Base-by-base conservation (phyloP, 2,113 vertebrate genomes). In the Aldabrachelys gigantea region DNA sequence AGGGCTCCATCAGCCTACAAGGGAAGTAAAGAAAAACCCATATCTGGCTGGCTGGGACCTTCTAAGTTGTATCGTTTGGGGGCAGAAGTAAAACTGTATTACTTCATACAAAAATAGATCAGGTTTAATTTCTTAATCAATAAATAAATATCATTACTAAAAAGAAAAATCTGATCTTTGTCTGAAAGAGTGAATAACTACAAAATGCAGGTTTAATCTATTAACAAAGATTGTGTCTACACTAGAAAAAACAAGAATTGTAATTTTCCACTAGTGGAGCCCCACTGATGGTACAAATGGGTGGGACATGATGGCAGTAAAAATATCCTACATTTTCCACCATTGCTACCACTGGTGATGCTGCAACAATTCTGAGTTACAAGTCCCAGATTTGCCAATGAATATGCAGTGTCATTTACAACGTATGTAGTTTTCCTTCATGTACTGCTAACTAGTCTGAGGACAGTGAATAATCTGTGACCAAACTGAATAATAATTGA, bases 391-490 rank as follows among this genome's bases (percentile, higher is more conserved):
- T 21, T 13, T 72, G 44, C 19, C 85, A 86, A 90, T 82, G 50
- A 17, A 75, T 24, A 44, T 29, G 75, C 24, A 78, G 24, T 7
- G 11, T 78, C 13, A 29, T 29, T 78, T 78, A 78, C 41, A 78
- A 78, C 29, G 14, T 44, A 14, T 78, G 38, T 13, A 44, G 41
- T 72, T 22, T 89, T 86, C 29, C 82, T 87, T 81, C 57, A 65
- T 1, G 7, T 75, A 79, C 50, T 0, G 0, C 81, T 78, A 22
- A 10, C 1, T 24, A 6, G 17, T 10, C 65, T 76, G n/a, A 81
- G 87, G 31, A 59, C 8, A 89, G 3, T 41, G 38, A 52, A 53
- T 35, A 29, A 47, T 17, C 7, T 88, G 57, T 47, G 57, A 87
- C 65, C 6, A 89, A 92, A 87, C 25, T 1, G 2, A 35, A 19